Percentiles rank a stretch among this genome's conserved stretches.
Evolutionary conservation across 2,888 invertebrate species (phyloP).

Genomic region (Aphodius granarius): DNA sequence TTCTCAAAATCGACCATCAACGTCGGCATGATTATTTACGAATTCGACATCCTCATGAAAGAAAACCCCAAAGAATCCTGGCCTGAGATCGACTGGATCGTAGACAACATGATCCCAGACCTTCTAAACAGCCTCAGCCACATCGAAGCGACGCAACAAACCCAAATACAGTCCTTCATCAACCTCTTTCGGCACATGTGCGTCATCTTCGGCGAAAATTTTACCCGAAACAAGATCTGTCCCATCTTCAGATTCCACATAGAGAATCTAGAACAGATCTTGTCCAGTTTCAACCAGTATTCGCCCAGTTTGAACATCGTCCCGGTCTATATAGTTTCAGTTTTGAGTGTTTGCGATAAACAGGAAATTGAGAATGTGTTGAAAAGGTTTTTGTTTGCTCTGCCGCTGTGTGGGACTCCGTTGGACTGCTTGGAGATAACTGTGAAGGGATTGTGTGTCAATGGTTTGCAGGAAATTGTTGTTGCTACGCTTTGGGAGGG

Average conservation of each 20-base stretch:
- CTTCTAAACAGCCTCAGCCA: slow-evolving; percentile 60
- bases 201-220: slow-evolving; percentile 67
- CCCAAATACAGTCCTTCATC: slow-evolving; percentile 58
- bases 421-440: slow-evolving; percentile 34
- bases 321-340: slow-evolving; percentile 63
- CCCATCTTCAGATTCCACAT: slow-evolving; percentile 62
- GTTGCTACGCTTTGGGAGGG: slow-evolving; percentile 67
- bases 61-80: slow-evolving; percentile 67
- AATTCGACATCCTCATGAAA: slow-evolving; percentile 63
- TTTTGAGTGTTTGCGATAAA: slow-evolving; percentile 59
- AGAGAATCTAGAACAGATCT: slow-evolving; percentile 62
- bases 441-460: slow-evolving; percentile 48
- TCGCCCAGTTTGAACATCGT: slow-evolving; percentile 61
- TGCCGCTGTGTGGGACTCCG: slow-evolving; percentile 56
- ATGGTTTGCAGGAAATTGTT: slow-evolving; percentile 58
- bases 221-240: slow-evolving; percentile 61
- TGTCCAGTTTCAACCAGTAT: slow-evolving; percentile 61
- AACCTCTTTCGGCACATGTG: slow-evolving; percentile 62
- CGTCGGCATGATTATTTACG: slow-evolving; percentile 60
- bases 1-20: slow-evolving; percentile 63
- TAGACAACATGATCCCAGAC: slow-evolving; percentile 63
- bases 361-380: slow-evolving; percentile 59
- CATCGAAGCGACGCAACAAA: slow-evolving; percentile 58
- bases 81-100: slow-evolving; percentile 72
- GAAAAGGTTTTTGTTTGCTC: slow-evolving; percentile 60